Evolutionary conservation across 2,113 vertebrate species (phyloP).

Genomic region (Halichoeres trimaculatus): DNA sequence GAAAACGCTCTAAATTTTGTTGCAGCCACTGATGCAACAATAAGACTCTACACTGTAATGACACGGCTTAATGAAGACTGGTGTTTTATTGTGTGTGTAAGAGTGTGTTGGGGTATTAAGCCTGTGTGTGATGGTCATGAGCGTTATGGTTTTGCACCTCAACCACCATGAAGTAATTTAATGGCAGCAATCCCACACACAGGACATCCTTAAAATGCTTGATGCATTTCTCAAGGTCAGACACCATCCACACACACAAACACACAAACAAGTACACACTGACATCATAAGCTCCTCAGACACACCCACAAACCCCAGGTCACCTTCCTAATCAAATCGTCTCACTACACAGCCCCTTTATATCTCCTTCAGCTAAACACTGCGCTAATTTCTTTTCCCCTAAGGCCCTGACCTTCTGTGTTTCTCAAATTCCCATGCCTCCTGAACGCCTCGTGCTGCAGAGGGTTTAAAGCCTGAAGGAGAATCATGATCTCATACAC

Average conservation of each 20-base stretch:
- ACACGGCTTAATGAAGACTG: slow-evolving; percentile 35
- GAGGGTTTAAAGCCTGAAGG: slow-evolving; percentile 6
- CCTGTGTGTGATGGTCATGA: slow-evolving; percentile 13
- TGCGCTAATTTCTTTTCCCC: slow-evolving; percentile 12
- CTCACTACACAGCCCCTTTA: slow-evolving; percentile 17
- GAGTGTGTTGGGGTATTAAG: not conserved
- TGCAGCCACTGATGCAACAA: slow-evolving; percentile 42
- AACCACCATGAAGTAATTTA: slow-evolving; percentile 52
- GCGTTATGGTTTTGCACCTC: slow-evolving; percentile 40
- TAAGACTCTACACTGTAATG: slow-evolving; percentile 35
- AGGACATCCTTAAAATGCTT: slow-evolving; percentile 54
- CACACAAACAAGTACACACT: slow-evolving; percentile 14
- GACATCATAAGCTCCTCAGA: slow-evolving; percentile 62
- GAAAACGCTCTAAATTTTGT: slow-evolving; percentile 47
- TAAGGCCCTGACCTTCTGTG: slow-evolving; percentile 13
- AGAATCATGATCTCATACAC: not conserved
- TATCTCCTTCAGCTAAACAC: slow-evolving; percentile 27
- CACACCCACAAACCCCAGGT: slow-evolving; percentile 34
- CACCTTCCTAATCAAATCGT: slow-evolving; percentile 61
- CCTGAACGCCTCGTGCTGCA: not conserved
- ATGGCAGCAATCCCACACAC: slow-evolving; percentile 38
- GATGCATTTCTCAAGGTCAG: slow-evolving; percentile 66
- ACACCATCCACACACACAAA: slow-evolving; percentile 27
- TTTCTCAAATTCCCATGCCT: slow-evolving; percentile 2
- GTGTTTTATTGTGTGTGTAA: slow-evolving; percentile 32